These are phyloP conservation scores for Onchidella celtica DNA, from an alignment of 2,888 invertebrate species.

Conservation along the genomic window DNA sequence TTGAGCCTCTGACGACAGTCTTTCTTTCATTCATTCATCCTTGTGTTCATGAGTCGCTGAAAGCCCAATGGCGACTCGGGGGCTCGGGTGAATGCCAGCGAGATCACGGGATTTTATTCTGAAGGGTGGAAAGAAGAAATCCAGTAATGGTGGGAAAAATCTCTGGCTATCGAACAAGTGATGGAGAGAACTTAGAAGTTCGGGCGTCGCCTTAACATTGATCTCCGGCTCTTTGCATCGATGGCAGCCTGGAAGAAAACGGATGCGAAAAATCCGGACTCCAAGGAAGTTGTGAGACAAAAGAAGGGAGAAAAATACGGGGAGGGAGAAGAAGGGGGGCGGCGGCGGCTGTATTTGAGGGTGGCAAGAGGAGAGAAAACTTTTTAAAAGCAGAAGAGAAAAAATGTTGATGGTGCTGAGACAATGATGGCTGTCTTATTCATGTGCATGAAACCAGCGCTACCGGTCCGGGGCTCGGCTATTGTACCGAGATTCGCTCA, in stretches of 20 bases:
- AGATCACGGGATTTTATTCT: neutral
- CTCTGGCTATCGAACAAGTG: constrained; percentile 6
- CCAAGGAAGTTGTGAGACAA: constrained; percentile 4
- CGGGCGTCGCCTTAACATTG: constrained; percentile 10
- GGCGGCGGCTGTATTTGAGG: too few relatives aligned
- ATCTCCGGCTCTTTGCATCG: constrained; percentile 18
- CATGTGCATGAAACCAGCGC: constrained; percentile 10
- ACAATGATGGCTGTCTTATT: constrained; percentile 35
- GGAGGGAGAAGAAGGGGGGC: constrained; percentile 1
- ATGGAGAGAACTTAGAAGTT: constrained; percentile 11
- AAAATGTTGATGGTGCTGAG: neutral
- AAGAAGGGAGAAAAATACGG: neutral
- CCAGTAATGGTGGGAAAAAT: neutral
- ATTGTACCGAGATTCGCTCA: constrained; percentile 2
- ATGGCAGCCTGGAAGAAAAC: constrained; percentile 2
- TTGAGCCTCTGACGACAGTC: neutral
- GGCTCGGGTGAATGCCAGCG: neutral
- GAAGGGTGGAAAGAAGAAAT: neutral
- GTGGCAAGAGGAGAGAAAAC: too few relatives aligned
- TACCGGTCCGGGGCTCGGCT: neutral
- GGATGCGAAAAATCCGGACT: constrained; percentile 38
- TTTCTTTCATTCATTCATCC: constrained; percentile 4
- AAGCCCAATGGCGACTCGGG: neutral
- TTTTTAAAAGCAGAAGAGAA: constrained; percentile 16
- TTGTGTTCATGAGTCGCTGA: neutral